Evolutionary conservation across 2,797 vertebrate genomes (phyloP).

Genomic region (Nyctibius grandis): DNA sequence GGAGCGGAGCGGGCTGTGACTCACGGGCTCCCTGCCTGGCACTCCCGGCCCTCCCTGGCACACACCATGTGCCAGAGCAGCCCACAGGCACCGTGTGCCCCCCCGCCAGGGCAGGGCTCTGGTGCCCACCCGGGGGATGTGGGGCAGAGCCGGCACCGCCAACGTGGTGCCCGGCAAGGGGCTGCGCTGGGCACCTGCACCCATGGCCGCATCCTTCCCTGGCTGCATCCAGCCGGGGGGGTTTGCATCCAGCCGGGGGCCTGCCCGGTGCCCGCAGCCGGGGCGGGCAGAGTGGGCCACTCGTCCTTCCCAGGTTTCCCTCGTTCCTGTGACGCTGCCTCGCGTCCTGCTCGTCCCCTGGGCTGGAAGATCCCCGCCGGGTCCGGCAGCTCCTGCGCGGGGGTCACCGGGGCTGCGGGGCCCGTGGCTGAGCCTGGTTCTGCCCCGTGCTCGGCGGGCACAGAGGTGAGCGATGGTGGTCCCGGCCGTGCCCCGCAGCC

Average conservation of each 20-base stretch:
- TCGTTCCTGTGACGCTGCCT: fast-evolving
- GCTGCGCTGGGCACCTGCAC: not conserved
- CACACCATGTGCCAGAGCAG: not conserved
- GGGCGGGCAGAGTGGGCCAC: not conserved
- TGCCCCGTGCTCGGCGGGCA: fast-evolving
- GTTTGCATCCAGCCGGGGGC: not conserved
- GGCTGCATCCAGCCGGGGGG: not conserved
- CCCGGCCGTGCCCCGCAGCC: fast-evolving
- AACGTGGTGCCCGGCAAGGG: not conserved
- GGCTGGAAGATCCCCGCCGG: not conserved
- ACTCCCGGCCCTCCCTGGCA: not conserved
- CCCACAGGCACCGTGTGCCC: fast-evolving
- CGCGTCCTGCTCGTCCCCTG: not conserved
- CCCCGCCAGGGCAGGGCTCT: not conserved
- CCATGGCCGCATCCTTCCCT: not conserved
- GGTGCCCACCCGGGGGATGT: fast-evolving
- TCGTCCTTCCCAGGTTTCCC: not conserved
- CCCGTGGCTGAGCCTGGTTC: not conserved
- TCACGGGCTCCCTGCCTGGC: constrained; percentile 31
- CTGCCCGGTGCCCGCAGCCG: not conserved
- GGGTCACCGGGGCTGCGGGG: not conserved
- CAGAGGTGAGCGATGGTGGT: not conserved
- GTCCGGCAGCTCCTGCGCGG: not conserved
- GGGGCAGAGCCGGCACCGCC: not conserved
- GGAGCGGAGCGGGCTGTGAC: not conserved